Percentiles rank a stretch among this genome's conserved stretches.
Evolutionary conservation across 2,113 vertebrate species (phyloP).

Genomic region (Circaetus gallicus): DNA sequence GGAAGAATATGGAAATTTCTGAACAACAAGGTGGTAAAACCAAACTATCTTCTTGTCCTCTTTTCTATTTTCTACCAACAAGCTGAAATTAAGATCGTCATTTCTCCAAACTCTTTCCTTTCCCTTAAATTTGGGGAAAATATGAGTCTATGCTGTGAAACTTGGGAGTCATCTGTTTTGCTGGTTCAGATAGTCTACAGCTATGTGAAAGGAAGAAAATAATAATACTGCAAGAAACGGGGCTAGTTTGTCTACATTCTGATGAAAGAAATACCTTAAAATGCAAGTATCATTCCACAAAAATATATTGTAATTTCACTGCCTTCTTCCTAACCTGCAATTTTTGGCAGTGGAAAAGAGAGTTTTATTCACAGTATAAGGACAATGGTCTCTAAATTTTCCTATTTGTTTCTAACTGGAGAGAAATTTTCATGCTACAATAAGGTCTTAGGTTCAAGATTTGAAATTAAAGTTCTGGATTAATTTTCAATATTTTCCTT

Average conservation of each 20-base stretch:
- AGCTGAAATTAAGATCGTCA: background rate
- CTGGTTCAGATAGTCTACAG: background rate
- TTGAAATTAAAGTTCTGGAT: background rate
- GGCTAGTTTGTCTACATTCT: background rate
- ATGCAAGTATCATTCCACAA: background rate
- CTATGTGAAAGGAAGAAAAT: background rate
- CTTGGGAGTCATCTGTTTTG: background rate
- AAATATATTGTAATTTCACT: background rate
- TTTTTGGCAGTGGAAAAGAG: background rate
- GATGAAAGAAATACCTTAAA: background rate
- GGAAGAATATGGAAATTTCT: background rate
- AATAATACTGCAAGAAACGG: background rate
- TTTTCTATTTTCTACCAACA: background rate
- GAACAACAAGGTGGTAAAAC: background rate
- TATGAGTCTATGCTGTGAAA: background rate
- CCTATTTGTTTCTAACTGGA: background rate
- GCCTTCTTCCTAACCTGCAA: background rate
- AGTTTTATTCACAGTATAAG: background rate
- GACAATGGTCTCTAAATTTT: background rate
- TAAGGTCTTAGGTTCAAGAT: background rate
- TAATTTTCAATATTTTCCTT: background rate
- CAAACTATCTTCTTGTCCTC: background rate
- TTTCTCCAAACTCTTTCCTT: background rate
- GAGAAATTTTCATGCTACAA: background rate
- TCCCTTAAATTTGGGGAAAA: background rate